A percentile compares a stretch with the other conserved stretches of the same genome.
phyloP scores from a whole-genome alignment of 1,140 invertebrate genomes.

The Lordiphosa collinella region DNA sequence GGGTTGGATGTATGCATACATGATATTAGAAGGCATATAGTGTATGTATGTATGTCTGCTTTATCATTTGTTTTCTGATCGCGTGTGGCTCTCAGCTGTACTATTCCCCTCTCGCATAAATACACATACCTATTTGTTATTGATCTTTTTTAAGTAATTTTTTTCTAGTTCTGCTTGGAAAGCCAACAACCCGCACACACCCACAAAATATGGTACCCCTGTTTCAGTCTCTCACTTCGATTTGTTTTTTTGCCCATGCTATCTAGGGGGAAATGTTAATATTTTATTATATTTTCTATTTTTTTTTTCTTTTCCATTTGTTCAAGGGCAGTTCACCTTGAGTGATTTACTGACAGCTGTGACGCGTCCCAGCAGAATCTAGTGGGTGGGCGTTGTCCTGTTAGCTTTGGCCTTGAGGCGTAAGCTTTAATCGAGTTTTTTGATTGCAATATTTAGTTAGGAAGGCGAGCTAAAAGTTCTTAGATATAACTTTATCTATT shows the following conservation, averaged over 20 bases:
- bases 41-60: slow-evolving; percentile 21
- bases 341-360: slow-evolving; percentile 28
- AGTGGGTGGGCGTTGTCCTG: neutral
- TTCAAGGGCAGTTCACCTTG: neutral
- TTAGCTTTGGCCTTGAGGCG: too few relatives aligned
- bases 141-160: slow-evolving; percentile 46
- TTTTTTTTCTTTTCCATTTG: slow-evolving; percentile 17
- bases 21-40: neutral
- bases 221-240: neutral
- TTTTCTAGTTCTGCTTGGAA: slow-evolving; percentile 20
- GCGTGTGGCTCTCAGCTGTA: slow-evolving; percentile 40
- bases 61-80: slow-evolving; percentile 47
- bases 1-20: slow-evolving; percentile 4
- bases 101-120: neutral
- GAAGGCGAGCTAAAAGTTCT: too few relatives aligned
- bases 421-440: neutral
- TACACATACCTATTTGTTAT: slow-evolving; percentile 44
- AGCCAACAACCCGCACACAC: slow-evolving; percentile 33
- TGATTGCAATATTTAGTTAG: neutral
- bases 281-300: too few relatives aligned
- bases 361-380: slow-evolving; percentile 14
- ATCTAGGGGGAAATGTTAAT: neutral
- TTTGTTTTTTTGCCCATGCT: neutral
- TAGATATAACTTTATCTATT: too few relatives aligned
- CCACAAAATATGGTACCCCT: slow-evolving; percentile 24